Conservation (phyloP, 2,888 invertebrate species). For the Serrognathus titanus region DNA sequence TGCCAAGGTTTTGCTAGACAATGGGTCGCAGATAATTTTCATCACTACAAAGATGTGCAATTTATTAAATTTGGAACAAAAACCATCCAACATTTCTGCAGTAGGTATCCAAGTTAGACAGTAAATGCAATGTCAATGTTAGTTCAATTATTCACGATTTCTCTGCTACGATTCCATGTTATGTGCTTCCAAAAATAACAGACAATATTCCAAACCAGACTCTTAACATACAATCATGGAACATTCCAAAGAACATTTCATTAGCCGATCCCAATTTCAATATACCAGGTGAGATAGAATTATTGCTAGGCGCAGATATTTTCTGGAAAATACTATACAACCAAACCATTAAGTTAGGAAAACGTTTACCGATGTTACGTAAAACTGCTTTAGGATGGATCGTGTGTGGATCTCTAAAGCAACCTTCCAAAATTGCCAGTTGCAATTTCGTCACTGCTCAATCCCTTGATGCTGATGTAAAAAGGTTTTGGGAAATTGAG, state of each 20-base stretch:
- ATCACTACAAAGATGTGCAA: constrained; percentile 11
- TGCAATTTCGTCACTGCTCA: too few species aligned
- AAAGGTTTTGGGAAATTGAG: neutral
- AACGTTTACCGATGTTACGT: neutral
- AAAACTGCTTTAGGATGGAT: constrained; percentile 2
- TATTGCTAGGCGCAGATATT: neutral
- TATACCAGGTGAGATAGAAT: neutral
- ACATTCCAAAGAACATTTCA: constrained; percentile 8
- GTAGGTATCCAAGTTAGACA: constrained; percentile 6
- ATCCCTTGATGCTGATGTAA: too few species aligned
- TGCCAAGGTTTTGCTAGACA: constrained; percentile 17
- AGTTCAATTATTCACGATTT: constrained; percentile 12
- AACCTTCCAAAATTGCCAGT: too few species aligned
- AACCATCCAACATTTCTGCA: constrained; percentile 10
- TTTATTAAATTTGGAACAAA: constrained; percentile 6
- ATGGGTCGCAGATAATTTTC: constrained; percentile 20
- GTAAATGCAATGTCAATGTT: constrained; percentile 3
- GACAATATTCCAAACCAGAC: constrained; percentile 2
- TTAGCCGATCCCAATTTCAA: neutral
- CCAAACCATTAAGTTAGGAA: too few species aligned
- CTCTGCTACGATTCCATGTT: constrained; percentile 5
- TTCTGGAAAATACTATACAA: too few species aligned
- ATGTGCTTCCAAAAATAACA: constrained; percentile 16
- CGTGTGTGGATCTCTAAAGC: neutral
- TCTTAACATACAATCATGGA: neutral